Percentiles rank a stretch among this genome's conserved stretches.
phyloP scores from a whole-genome alignment of 2,888 invertebrate genomes.

The Callyntrura guangdongensis region DNA sequence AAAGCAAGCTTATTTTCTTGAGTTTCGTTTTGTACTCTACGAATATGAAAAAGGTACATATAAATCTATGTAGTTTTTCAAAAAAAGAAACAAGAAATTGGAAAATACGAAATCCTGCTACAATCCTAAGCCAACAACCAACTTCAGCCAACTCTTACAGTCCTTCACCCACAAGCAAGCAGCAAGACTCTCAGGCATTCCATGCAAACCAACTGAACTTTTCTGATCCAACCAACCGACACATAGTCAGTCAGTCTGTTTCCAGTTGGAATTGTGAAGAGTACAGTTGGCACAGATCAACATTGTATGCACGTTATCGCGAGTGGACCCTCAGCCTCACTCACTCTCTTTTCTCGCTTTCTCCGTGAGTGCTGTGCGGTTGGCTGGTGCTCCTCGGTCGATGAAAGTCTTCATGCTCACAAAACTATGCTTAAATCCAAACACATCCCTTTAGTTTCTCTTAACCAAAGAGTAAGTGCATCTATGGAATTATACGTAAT shows the following conservation, averaged over 20 bases:
- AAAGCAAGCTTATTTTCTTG: constrained; percentile 42
- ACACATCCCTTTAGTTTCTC: constrained; percentile 72
- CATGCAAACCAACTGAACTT: constrained; percentile 76
- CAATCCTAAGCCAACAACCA: constrained; percentile 68
- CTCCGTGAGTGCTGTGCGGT: constrained; percentile 74
- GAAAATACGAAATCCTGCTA: constrained; percentile 70
- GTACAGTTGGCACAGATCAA: constrained; percentile 69
- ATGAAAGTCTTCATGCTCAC: constrained; percentile 79
- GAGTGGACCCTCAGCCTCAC: constrained; percentile 70
- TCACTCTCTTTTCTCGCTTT: constrained; percentile 61
- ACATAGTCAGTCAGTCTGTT: constrained; percentile 73
- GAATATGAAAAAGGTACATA: constrained; percentile 4
- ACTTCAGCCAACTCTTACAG: constrained; percentile 71
- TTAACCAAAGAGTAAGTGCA: constrained; percentile 61
- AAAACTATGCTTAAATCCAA: constrained; percentile 70
- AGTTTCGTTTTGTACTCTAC: constrained; percentile 44
- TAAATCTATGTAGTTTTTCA: constrained; percentile 49
- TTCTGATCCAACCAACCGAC: constrained; percentile 75
- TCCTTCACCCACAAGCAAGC: constrained; percentile 73
- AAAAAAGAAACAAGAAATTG: constrained; percentile 55
- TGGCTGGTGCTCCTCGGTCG: constrained; percentile 78
- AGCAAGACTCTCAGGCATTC: constrained; percentile 64
- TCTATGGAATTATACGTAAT: constrained; percentile 70
- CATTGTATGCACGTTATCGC: constrained; percentile 63
- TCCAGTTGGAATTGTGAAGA: constrained; percentile 75